phyloP scores from a whole-genome alignment of 2,888 invertebrate species.

The Sesia apiformis region DNA sequence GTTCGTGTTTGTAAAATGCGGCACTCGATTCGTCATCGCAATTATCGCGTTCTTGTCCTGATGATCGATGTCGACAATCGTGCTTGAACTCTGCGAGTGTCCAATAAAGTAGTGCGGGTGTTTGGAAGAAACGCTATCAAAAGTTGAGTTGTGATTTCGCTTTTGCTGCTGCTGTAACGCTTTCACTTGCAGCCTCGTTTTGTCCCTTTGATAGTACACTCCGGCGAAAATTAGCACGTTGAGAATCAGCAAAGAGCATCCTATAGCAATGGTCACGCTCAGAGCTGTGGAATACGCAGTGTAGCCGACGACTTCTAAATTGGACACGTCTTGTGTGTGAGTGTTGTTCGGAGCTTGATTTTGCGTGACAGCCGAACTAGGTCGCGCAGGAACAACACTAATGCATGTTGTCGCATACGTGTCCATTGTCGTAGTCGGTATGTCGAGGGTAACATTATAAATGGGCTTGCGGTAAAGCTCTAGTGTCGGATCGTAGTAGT shows the following conservation, averaged over 20 bases:
- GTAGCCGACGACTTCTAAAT: constrained; percentile 85
- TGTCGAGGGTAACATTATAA: constrained; percentile 69
- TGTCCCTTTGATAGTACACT: constrained; percentile 87
- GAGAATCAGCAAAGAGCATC: constrained; percentile 85
- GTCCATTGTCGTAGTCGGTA: constrained; percentile 73
- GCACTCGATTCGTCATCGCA: constrained; percentile 65
- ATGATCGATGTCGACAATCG: constrained; percentile 89
- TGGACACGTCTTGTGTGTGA: constrained; percentile 85
- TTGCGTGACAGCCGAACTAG: constrained; percentile 69
- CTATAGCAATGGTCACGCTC: constrained; percentile 86
- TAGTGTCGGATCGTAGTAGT: constrained; percentile 76
- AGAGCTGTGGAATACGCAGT: constrained; percentile 84
- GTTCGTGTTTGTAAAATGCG: constrained; percentile 61
- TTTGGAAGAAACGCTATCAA: constrained; percentile 77
- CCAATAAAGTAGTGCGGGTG: constrained; percentile 87
- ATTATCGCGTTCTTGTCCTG: constrained; percentile 77
- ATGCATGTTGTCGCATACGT: constrained; percentile 81
- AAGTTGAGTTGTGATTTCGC: constrained; percentile 70
- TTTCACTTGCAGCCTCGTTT: constrained; percentile 86
- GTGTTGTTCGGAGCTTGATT: constrained; percentile 72
- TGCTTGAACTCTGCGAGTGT: constrained; percentile 85
- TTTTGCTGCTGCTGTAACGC: constrained; percentile 82
- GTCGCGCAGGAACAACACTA: constrained; percentile 81
- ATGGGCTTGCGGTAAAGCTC: constrained; percentile 77
- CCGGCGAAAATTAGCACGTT: constrained; percentile 90